Conservation (phyloP, 2,888 invertebrate genomes). For the Pteria penguin region DNA sequence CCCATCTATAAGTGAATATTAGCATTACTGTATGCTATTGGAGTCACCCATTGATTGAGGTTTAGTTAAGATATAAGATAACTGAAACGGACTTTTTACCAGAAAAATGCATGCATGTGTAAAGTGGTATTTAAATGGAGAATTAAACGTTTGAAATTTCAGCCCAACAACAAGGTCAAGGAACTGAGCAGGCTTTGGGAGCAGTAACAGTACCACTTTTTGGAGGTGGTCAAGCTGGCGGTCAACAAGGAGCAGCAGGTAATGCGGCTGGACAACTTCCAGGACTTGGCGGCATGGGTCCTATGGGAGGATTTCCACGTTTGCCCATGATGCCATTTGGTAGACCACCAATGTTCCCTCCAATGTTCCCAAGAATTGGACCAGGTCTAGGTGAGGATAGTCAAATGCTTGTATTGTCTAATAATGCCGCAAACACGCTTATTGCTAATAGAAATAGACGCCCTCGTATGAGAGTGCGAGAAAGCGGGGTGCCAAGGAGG, state of each 20-base stretch:
- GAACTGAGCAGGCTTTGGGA: no score
- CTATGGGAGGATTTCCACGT: not conserved
- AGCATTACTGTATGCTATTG: no score
- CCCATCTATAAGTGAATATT: no score
- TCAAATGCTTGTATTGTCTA: conserved; percentile 30
- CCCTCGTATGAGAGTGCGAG: conserved; percentile 15
- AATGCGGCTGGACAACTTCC: not conserved
- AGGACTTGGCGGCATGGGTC: not conserved
- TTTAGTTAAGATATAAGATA: no score
- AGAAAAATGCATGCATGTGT: no score
- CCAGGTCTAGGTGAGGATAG: conserved; percentile 17
- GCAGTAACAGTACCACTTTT: no score
- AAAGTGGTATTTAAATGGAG: no score
- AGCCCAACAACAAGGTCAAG: no score
- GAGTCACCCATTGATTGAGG: no score
- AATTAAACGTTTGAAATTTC: no score
- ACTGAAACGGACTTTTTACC: no score
- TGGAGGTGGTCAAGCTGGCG: not conserved
- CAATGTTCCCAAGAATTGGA: not conserved
- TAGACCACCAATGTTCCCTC: not conserved
- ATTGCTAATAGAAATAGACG: conserved; percentile 30
- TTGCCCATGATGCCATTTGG: not conserved
- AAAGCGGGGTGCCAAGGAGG: conserved; percentile 18
- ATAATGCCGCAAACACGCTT: conserved; percentile 22
- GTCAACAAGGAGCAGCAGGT: not conserved